phyloP scores from a whole-genome alignment of 1,140 invertebrate species.

The Pararge aegeria region DNA sequence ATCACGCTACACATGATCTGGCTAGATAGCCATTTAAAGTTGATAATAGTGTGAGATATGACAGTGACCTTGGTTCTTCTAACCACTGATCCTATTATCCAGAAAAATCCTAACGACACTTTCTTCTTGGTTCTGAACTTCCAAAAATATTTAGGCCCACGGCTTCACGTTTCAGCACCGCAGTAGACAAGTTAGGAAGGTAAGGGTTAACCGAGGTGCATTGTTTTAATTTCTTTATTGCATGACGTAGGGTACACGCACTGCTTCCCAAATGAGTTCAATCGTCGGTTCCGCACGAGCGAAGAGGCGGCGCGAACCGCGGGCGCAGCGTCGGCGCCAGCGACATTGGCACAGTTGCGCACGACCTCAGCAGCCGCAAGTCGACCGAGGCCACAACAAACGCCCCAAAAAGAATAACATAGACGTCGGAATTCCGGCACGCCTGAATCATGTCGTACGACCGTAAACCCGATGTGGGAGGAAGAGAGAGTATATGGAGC shows the following conservation, averaged over 20 bases:
- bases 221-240: slow-evolving; percentile 1
- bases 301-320: slow-evolving; percentile 36
- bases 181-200: too few species aligned
- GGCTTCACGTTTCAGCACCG: too few species aligned
- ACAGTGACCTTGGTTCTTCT: too few species aligned
- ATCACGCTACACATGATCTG: too few species aligned
- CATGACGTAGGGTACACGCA: slow-evolving; percentile 30
- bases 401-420: slow-evolving; percentile 63
- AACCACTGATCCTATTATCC: too few species aligned
- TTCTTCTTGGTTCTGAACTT: too few species aligned
- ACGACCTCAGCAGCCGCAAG: slow-evolving; percentile 59
- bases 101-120: too few species aligned
- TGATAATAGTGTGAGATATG: too few species aligned
- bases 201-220: too few species aligned
- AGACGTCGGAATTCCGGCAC: slow-evolving; percentile 60
- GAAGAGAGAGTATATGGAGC: too few species aligned
- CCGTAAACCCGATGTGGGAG: slow-evolving; percentile 27
- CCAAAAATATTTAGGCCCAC: too few species aligned
- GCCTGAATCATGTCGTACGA: slow-evolving; percentile 60
- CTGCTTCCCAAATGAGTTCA: slow-evolving; percentile 43
- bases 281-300: slow-evolving; percentile 62
- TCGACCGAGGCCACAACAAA: slow-evolving; percentile 66
- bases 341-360: slow-evolving; percentile 76
- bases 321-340: slow-evolving; percentile 47
- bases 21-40: too few species aligned